Base-by-base conservation (phyloP, 2,113 vertebrate genomes). In the Mormyrus iriodes region DNA sequence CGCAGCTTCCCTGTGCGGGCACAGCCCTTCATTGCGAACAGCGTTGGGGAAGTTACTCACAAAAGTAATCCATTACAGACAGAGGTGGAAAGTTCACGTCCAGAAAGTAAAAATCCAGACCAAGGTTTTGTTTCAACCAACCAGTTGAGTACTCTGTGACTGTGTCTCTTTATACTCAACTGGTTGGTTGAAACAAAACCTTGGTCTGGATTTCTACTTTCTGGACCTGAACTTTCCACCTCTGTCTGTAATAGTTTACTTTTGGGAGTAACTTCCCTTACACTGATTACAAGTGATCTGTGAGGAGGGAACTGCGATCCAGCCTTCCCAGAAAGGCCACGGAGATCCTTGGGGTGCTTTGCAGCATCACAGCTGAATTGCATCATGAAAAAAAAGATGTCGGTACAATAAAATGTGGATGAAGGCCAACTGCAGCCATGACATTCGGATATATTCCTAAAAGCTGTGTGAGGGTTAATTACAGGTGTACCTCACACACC, bases 1-100 rank as follows among this genome's bases (percentile, higher is more conserved):
- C 85, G 84, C 55, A 76, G 86, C 85, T 90, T 90, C 89, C 69
- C 89, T 86, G 89, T 55, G 69, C 88, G 58, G 85, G 58, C 48
- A 39, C 42, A 85, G 65, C 88, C 65, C 87, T 89, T 89, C 79
- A 89, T 91, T 90, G 89, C 39, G 49, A 85, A 69, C 69, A 1
- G 35, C 24, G 7, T 2, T 9, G 55, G 55, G 55, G 55, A 61
- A 61, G 55, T 61, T n/a, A 61, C 55, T 61, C 55, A 0, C 55
- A 5, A 61, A n/a, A 61, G 7, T 61, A 10, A 61, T 61, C 55
- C 55, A 3, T 61, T 61, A n/a, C 55, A 9, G 55, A 61, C 21
- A 7, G 10, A 9, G 48, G 55, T 9, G 55, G 9, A 61, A n/a
- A 10, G 55, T 3, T 61, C 55, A n/a, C 6, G 55, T 61, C 55